Evolutionary conservation across 1,140 invertebrate genomes (phyloP), one percentile per base, ranked within the genome.

Genomic region (Hyles euphorbiae): DNA sequence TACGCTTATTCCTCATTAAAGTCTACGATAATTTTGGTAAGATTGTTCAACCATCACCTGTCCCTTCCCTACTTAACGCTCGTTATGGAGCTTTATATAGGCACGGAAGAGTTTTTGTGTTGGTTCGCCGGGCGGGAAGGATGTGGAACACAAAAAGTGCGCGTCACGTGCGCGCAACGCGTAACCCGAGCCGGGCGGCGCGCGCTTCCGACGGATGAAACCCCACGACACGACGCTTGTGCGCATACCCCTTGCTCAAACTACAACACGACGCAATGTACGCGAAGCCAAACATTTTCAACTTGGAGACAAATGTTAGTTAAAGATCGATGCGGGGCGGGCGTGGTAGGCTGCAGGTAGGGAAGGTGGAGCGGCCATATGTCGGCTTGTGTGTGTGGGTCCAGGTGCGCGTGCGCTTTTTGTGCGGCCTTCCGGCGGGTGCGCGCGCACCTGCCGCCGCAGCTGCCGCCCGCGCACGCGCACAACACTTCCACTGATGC

Each of bases 361-460:
- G 36, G 36, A 40, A 40, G 36, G 36, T 40, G 36, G 36, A 5
- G 36, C 36, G 36, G 36, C 36, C 36, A 40, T 40, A 40, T 40
- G 36, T 40, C 36, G 36, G 36, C 5, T 5, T 40, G 36, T 8
- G 36, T 40, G 59, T 64, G 53, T 68, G 56, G 49, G 72, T 71
- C 84, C 84, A 88, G 84, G 84, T 88, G 84, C 77, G 74, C 61
- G 64, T 59, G 63, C 63, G 75, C 67, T 84, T 83, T 86, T 84
- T 88, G 78, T 84, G 69, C 70, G 71, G 76, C 76, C 76, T 82
- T 83, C 83, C 84, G 82, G 81, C 84, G 81, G 83, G 83, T 84
- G 83, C 75, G 68, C 61, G 68, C 63, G 61, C 84, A 86, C 81
- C 83, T 84, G 82, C 81, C 80, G 73, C 61, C 53, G 32, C 73